Base-by-base conservation (phyloP, 2,797 vertebrate genomes). In the Neosilurus hyrtlii region DNA sequence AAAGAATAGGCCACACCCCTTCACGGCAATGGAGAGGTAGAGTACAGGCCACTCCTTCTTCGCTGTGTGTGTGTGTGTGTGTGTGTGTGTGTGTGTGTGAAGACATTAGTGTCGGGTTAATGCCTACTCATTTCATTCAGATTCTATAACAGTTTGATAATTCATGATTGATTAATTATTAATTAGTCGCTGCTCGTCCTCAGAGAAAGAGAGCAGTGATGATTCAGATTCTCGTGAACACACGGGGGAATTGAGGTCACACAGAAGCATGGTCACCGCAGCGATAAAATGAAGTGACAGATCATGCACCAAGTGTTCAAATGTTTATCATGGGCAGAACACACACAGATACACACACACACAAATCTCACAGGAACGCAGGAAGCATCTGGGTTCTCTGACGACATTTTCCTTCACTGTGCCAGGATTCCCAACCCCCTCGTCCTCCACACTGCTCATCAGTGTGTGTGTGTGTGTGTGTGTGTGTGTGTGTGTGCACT, bases 341-440 rank as follows among this genome's bases (percentile, higher is more conserved):
- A 72, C 51, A 73, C 71, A 74, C 52, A 56, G 16, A 35, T 24
- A 57, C 16, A 70, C 67, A 78, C 22, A 70, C 79, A 70, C 65
- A 87, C 79, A 65, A 65, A 22, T 88, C 88, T 89, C 87, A 52
- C 35, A 73, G 86, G 90, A 91, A 75, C 79, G 83, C 89, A 49
- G 81, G 80, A 86, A 88, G 88, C 91, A 92, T 91, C 90, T 92
- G 89, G 87, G 87, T 83, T 87, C 89, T 91, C 85, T 84, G 80
- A 16, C 83, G 52, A 56, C 30, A 75, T 75, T 75, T 59, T 57
- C 43, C 66, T 43, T 49, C 35, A 30, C 7, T 30, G 49, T 65
- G 76, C 86, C 87, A 90, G 92, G 92, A 94, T 92, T 86, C 90
- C 91, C 88, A 88, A 90, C 90, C 67, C 79, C 49, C 80, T 61